Percentiles rank a stretch among this genome's conserved stretches.
Conservation (phyloP, 2,888 invertebrate species). For the Acrobasis repandana region DNA sequence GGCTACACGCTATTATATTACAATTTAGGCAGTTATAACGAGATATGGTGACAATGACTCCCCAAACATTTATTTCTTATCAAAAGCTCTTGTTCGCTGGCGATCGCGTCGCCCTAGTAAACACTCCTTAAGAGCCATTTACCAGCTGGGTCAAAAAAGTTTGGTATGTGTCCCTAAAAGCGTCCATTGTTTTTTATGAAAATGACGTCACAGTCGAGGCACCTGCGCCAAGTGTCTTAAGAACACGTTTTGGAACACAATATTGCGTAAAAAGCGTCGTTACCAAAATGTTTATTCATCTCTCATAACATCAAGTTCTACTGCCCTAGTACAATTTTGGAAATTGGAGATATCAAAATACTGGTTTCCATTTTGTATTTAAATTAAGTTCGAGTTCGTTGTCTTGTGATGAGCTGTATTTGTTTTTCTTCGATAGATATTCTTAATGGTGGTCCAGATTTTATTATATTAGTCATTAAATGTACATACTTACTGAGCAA, state of each 20-base stretch:
- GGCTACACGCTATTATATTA: no score
- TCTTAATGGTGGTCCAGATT: background rate
- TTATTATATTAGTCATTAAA: no score
- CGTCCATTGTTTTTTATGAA: background rate
- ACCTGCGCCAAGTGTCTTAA: background rate
- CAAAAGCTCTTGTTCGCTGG: background rate
- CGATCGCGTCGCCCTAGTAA: background rate
- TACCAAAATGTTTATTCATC: background rate
- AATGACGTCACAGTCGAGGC: constrained; percentile 1
- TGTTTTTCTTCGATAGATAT: background rate
- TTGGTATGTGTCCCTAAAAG: background rate
- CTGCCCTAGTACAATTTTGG: background rate
- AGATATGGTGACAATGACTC: no score
- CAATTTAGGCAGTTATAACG: no score
- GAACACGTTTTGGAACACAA: background rate
- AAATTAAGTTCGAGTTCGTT: background rate
- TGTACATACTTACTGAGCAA: no score
- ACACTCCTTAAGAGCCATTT: background rate
- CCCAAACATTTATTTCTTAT: background rate
- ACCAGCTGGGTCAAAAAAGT: constrained; percentile 1
- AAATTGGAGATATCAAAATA: background rate
- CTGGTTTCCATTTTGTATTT: background rate
- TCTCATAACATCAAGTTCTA: background rate
- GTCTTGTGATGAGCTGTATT: background rate
- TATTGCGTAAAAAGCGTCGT: background rate